Conservation (phyloP, 2,888 invertebrate genomes). For the Limnephilus lunatus region DNA sequence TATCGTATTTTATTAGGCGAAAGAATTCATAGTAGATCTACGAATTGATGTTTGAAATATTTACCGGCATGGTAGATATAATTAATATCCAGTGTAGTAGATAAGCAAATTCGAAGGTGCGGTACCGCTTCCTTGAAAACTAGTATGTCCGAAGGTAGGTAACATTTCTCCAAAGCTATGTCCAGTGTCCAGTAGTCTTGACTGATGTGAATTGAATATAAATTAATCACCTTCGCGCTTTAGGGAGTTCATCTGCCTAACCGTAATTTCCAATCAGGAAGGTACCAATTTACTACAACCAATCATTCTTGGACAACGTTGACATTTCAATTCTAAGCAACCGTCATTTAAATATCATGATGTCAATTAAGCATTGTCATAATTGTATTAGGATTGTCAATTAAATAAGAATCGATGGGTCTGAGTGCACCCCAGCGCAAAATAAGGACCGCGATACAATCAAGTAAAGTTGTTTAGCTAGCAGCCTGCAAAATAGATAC, state of each 20-base stretch:
- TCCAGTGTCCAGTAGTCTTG: slow-evolving; percentile 50
- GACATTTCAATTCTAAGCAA: slow-evolving; percentile 36
- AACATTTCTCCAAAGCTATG: neutral
- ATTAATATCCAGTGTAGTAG: too few species aligned
- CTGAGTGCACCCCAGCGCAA: neutral
- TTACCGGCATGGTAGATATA: too few species aligned
- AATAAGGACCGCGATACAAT: too few species aligned
- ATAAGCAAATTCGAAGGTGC: neutral
- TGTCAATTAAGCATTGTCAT: slow-evolving; percentile 49
- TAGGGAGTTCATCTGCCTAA: slow-evolving; percentile 21
- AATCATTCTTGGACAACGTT: slow-evolving; percentile 40
- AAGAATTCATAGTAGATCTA: too few species aligned
- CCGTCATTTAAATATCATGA: slow-evolving; percentile 46
- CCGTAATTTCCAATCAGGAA: neutral
- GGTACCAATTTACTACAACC: slow-evolving; percentile 47
- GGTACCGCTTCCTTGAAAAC: neutral
- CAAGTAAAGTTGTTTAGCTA: too few species aligned
- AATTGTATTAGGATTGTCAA: neutral
- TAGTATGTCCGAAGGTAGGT: neutral
- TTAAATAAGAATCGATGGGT: slow-evolving; percentile 1
- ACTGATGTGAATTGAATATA: slow-evolving; percentile 60
- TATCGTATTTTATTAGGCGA: too few species aligned
- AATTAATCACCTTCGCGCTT: slow-evolving; percentile 59
- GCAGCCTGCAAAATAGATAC: too few species aligned
- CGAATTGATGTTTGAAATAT: too few species aligned